Percentiles rank a stretch among this genome's conserved stretches.
These are phyloP conservation scores for Rhea americana DNA, from an alignment of 2,113 vertebrate species.

Conservation along the genomic window DNA sequence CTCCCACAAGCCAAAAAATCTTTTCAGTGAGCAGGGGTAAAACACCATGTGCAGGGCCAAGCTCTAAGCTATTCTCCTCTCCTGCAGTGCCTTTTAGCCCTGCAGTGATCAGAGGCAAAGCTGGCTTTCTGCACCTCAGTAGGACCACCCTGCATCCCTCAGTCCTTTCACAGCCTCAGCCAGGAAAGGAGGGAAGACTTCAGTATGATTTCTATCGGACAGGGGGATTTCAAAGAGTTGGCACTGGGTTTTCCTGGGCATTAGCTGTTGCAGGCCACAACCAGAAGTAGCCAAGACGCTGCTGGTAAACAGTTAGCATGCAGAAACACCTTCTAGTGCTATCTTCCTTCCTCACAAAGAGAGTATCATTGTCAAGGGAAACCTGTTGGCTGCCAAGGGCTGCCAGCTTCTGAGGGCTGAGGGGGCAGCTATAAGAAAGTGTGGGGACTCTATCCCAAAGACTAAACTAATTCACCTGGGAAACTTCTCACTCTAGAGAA, in stretches of 20 bases:
- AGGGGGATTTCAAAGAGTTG: background rate
- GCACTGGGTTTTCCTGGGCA: background rate
- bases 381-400: background rate
- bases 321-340: background rate
- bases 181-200: background rate
- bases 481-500: background rate
- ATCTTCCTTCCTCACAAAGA: background rate
- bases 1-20: background rate
- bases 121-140: accelerated
- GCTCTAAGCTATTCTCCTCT: background rate
- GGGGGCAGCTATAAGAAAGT: background rate
- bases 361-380: background rate
- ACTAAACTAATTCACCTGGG: background rate
- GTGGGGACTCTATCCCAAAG: background rate
- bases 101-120: background rate
- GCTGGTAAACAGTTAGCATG: background rate
- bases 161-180: background rate
- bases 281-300: background rate
- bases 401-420: background rate
- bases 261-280: background rate
- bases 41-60: background rate
- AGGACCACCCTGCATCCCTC: background rate
- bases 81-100: background rate
- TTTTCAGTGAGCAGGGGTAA: background rate
- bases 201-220: background rate